phyloP scores from a whole-genome alignment of 2,113 vertebrate species.

The Platysternon megacephalum region DNA sequence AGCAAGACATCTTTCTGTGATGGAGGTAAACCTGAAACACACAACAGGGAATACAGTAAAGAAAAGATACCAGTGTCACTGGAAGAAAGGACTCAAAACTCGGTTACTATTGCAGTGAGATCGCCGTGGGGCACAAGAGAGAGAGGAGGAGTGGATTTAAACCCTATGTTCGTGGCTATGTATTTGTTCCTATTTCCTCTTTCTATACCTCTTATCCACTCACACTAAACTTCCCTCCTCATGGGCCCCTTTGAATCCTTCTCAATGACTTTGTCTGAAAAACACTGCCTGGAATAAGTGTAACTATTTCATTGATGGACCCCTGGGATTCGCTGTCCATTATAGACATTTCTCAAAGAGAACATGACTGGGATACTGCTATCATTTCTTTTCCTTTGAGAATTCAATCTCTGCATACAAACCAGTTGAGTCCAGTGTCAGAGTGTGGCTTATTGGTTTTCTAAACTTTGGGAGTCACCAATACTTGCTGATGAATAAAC shows the following conservation, averaged over 20 bases:
- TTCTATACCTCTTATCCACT: background rate
- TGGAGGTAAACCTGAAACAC: background rate
- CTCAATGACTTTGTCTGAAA: background rate
- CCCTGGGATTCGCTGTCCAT: background rate
- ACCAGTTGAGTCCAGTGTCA: background rate
- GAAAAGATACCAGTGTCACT: background rate
- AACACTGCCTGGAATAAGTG: background rate
- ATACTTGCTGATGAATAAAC: background rate
- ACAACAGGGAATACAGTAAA: background rate
- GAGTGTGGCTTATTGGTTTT: background rate
- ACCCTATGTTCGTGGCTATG: background rate
- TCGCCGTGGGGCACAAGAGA: background rate
- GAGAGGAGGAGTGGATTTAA: background rate
- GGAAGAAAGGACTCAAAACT: too few species aligned
- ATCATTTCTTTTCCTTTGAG: background rate
- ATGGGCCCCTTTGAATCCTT: background rate
- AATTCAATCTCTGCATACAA: background rate
- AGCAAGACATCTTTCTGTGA: background rate
- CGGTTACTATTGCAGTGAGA: background rate
- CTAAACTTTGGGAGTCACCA: background rate
- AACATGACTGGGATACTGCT: background rate
- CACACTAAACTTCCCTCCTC: background rate
- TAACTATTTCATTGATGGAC: background rate
- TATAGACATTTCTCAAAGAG: background rate
- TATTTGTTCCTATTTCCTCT: background rate